Conservation (phyloP, 2,113 vertebrate genomes). For the Bagarius yarrelli region DNA sequence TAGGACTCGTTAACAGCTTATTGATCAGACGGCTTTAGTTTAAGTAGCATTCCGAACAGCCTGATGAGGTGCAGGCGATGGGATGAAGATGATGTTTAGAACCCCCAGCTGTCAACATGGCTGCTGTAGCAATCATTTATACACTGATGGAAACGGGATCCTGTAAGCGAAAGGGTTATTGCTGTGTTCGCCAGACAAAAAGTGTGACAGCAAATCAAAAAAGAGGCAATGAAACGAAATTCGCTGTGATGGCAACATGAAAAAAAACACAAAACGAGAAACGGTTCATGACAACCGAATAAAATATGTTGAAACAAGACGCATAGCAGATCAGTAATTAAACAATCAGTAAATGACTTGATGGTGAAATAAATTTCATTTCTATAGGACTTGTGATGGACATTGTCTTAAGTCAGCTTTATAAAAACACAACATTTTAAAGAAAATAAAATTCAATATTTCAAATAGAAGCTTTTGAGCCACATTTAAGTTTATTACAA, state of each 20-base stretch:
- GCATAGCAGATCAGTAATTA: too few species aligned
- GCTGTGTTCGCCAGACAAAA: neutral
- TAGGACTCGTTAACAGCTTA: slow-evolving; percentile 64
- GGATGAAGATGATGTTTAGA: slow-evolving; percentile 43
- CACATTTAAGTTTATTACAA: too few species aligned
- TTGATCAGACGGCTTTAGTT: slow-evolving; percentile 61
- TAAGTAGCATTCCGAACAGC: slow-evolving; percentile 44
- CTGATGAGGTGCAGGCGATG: slow-evolving; percentile 40
- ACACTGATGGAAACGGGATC: neutral
- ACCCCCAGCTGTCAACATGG: neutral
- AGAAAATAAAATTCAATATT: too few species aligned
- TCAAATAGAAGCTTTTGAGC: too few species aligned
- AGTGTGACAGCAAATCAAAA: neutral
- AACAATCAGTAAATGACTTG: too few species aligned
- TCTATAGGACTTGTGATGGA: too few species aligned
- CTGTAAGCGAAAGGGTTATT: neutral
- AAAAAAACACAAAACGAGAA: neutral
- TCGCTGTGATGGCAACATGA: too few species aligned
- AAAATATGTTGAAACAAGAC: too few species aligned
- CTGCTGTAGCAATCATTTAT: neutral
- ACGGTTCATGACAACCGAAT: neutral
- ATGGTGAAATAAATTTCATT: too few species aligned
- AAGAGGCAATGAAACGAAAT: neutral
- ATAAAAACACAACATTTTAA: too few species aligned
- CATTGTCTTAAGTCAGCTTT: too few species aligned